phyloP scores from a whole-genome alignment of 2,797 vertebrate species.

The Crypturellus tataupa region DNA sequence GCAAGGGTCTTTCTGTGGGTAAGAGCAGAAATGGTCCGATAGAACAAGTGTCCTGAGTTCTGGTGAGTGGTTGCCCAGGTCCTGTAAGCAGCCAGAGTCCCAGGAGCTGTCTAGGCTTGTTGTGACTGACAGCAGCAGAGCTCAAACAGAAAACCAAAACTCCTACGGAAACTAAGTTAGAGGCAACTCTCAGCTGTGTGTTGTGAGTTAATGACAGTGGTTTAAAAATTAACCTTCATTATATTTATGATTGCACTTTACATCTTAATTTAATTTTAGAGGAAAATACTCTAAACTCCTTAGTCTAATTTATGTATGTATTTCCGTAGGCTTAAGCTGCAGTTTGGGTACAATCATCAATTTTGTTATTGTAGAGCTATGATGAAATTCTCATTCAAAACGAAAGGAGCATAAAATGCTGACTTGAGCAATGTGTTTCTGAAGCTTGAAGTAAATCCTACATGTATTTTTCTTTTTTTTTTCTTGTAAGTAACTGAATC shows the following conservation, averaged over 20 bases:
- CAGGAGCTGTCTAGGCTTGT: neutral
- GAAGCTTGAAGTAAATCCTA: conserved; percentile 26
- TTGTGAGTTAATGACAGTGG: neutral
- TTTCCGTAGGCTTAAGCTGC: neutral
- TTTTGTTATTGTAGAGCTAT: neutral
- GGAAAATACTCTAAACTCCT: neutral
- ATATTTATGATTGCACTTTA: neutral
- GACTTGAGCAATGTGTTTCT: neutral
- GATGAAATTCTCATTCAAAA: neutral
- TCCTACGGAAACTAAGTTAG: neutral
- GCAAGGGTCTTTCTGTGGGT: neutral
- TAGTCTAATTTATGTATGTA: neutral
- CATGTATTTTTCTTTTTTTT: neutral
- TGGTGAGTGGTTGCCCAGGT: neutral
- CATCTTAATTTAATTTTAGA: neutral
- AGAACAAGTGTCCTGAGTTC: neutral
- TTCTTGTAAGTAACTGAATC: neutral
- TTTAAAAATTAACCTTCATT: neutral
- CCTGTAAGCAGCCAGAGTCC: neutral
- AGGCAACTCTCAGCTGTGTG: neutral
- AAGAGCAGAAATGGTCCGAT: neutral
- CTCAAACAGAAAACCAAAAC: neutral
- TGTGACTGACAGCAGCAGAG: neutral
- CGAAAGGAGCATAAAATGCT: neutral
- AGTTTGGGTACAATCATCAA: neutral